Conservation (phyloP, 2,888 invertebrate species). For the Nemapogon koenigi region DNA sequence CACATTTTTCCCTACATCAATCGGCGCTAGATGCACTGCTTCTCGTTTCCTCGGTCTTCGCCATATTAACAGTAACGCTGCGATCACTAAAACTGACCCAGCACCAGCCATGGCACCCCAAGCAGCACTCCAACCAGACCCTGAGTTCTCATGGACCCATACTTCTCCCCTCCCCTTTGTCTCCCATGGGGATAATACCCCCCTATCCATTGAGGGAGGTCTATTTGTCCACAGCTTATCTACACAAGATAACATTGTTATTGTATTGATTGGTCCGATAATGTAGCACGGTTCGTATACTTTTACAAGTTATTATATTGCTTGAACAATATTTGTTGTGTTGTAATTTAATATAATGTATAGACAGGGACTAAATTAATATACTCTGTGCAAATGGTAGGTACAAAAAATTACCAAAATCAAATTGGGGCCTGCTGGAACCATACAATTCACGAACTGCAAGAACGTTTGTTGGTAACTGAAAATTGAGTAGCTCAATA, state of each 20-base stretch:
- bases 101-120: slow-evolving; percentile 47
- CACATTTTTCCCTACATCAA: slow-evolving; percentile 46
- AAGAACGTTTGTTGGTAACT: too few relatives aligned
- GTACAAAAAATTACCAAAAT: too few relatives aligned
- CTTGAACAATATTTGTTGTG: too few relatives aligned
- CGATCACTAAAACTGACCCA: slow-evolving; percentile 39
- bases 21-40: slow-evolving; percentile 37
- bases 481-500: too few relatives aligned
- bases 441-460: too few relatives aligned
- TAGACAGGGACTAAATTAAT: too few relatives aligned
- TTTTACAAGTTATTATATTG: too few relatives aligned
- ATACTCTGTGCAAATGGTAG: too few relatives aligned
- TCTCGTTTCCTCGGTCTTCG: slow-evolving; percentile 34
- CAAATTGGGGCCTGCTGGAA: too few relatives aligned
- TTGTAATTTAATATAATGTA: too few relatives aligned
- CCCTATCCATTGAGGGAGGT: slow-evolving; percentile 27
- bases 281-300: too few relatives aligned
- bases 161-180: slow-evolving; percentile 12
- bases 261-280: too few relatives aligned
- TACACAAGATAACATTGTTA: slow-evolving; percentile 37
- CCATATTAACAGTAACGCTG: slow-evolving; percentile 38
- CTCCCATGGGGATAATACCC: not conserved
- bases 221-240: slow-evolving; percentile 50
- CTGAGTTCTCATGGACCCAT: slow-evolving; percentile 23
- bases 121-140: slow-evolving; percentile 43